Conservation (phyloP, 2,797 vertebrate species). For the Darevskia nairensis region DNA sequence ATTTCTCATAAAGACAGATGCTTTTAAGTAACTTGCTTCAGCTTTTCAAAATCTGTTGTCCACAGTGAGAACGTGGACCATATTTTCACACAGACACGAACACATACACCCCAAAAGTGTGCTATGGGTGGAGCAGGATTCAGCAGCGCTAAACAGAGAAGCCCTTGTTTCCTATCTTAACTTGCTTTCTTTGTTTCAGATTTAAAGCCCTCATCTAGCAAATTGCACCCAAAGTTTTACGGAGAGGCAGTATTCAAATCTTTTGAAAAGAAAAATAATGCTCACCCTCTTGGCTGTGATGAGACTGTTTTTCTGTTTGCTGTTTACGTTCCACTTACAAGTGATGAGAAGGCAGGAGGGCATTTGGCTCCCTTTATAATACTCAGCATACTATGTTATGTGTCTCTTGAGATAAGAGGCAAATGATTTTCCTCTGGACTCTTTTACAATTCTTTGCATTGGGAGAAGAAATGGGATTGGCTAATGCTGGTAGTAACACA, state of each 20-base stretch:
- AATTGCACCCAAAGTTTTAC: not conserved
- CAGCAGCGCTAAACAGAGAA: not conserved
- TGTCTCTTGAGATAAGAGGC: constrained; percentile 22
- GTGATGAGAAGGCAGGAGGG: not conserved
- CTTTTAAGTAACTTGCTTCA: not conserved
- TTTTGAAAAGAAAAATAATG: not conserved
- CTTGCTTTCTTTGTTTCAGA: not conserved
- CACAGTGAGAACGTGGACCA: not conserved
- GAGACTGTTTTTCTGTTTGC: not conserved
- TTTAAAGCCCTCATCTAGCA: not conserved
- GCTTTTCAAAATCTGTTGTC: not conserved
- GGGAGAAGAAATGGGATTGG: constrained; percentile 6
- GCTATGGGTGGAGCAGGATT: not conserved
- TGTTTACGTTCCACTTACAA: not conserved
- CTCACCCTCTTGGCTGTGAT: constrained; percentile 7
- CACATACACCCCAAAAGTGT: not conserved
- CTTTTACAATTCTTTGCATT: constrained; percentile 30
- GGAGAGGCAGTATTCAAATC: not conserved
- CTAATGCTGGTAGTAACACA: constrained; percentile 32
- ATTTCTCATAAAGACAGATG: not conserved
- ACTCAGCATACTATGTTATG: fast-evolving
- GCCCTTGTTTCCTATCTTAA: not conserved
- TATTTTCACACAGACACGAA: not conserved
- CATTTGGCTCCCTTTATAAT: not conserved
- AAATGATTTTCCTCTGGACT: constrained; percentile 48